Base-by-base conservation (phyloP, 2,888 invertebrate genomes). In the Cacoxenus indagator region DNA sequence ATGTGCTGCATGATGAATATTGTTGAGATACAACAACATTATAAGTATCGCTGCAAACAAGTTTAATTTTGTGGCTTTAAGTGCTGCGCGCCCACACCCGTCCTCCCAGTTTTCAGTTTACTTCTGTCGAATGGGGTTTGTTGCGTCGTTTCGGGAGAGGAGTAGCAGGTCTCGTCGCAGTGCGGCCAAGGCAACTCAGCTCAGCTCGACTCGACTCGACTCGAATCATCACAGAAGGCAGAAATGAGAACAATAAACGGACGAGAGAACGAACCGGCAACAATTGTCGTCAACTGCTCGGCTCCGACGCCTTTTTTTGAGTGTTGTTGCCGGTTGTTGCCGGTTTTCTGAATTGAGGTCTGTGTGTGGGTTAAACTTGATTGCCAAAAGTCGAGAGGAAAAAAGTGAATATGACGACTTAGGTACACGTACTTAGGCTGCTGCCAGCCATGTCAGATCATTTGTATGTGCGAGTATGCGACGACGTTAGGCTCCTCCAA, bases 281-380 rank as follows among this genome's bases (percentile, higher is more conserved):
- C 37, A 37, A 37, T 37, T 14, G 37, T 37, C 37, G 14, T 8
- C 8, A 14, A 2, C 14, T 37, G 8, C 8, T 8, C 37, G 14
- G 37, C 37, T 37, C 37, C 8, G 37, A 37, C 37, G 37, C 48
- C 48, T 48, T 48, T 57, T 57, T 57, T 57, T 48, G 8, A 9
- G 4, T 31, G 31, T 48, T 48, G 48, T 48, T 48, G 48, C 17
- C 17, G 48, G 48, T 22, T 54, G 55, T 64, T 64, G 64, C 43
- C 46, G 45, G 64, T 64, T 64, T 17, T 46, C 19, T 27, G 64
- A 46, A n/a, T 46, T 43, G n/a, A 17, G n/a, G 64, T 64, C 31
- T 66, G 82, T 74, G 81, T 78, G 79, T n/a, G n/a, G n/a, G 82
- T 82, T 78, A 78, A 78, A 73, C 70, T 76, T 81, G 80, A 81